Percentiles rank a stretch among this genome's conserved stretches.
These are phyloP conservation scores for Amazonetta brasiliensis DNA, from an alignment of 2,797 vertebrate species.

Conservation along the genomic window DNA sequence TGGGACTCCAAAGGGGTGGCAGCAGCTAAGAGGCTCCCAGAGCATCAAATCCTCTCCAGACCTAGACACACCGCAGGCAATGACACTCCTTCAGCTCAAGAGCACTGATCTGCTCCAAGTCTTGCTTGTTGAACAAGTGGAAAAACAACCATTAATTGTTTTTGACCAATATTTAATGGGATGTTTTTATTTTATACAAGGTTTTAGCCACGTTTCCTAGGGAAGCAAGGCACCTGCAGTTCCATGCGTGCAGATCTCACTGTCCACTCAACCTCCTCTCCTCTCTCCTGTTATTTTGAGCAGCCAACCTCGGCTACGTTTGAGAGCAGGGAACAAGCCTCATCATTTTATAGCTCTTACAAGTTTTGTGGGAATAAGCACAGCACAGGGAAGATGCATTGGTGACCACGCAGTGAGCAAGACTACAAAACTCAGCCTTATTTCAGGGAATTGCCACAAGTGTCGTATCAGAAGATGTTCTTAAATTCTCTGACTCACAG, in stretches of 20 bases:
- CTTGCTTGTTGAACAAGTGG: not conserved
- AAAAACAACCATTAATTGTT: fast-evolving
- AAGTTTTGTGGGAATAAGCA: not conserved
- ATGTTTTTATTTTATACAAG: not conserved
- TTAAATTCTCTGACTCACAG: not conserved
- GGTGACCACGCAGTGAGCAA: not conserved
- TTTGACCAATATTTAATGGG: not conserved
- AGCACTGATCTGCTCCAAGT: not conserved
- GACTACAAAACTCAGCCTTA: not conserved
- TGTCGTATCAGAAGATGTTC: fast-evolving
- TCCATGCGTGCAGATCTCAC: too few species aligned
- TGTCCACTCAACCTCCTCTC: not conserved
- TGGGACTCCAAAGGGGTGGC: not conserved
- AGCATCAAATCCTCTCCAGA: not conserved
- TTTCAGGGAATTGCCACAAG: not conserved
- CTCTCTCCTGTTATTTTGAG: not conserved
- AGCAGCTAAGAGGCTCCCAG: not conserved
- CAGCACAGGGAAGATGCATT: not conserved
- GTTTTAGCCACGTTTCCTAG: not conserved
- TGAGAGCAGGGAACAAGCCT: fast-evolving
- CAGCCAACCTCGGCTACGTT: not conserved
- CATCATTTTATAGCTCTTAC: not conserved
- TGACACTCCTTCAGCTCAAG: not conserved
- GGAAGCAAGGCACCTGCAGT: not conserved
- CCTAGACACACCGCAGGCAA: not conserved